Evolutionary conservation across 2,888 invertebrate genomes (phyloP), one percentile per base, ranked within the genome.

Genomic region (Cryptocheilus praepositus): DNA sequence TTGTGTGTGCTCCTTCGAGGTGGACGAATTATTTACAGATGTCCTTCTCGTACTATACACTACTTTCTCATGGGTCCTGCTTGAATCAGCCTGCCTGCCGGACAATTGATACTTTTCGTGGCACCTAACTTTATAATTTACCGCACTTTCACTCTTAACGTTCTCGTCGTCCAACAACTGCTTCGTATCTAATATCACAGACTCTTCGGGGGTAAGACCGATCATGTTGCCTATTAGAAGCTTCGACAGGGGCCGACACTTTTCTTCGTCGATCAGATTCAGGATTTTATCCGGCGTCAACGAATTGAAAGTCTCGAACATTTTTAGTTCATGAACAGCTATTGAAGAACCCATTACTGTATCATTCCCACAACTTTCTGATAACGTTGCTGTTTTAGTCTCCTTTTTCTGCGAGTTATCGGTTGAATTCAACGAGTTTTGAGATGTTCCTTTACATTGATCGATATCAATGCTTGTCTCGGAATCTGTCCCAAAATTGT

Each of bases 191-290:
- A 36, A 53, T 22, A 49, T 49, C 16, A 53, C 22, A 21, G 83
- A 77, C 69, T 86, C 84, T 18, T 85, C 80, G 0, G 76, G 77
- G 0, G 83, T 79, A 53, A 84, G 64, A 2, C 88, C 88, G 28
- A 88, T 88, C 64, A 88, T 83, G 60, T 85, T 85, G 3, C 83
- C 84, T 49, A 88, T 88, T 22, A 88, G 56, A 52, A 87, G 68
- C 55, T 87, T 83, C 0, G 87, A 86, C 61, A 86, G 74, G 0
- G 87, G 86, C 70, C 86, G 84, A 64, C 73, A 80, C 36, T 84
- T 84, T 25, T 86, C 80, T 43, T 84, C 80, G 1, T 83, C 77
- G 45, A 88, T 85, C 15, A 85, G 74, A 60, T 83, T 83, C n/a
- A 87, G 73, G 62, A 88, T 81, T 56, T 83, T 79, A 56, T 87